Conservation (phyloP, 1,140 invertebrate species). For the Stegodyphus dumicola region DNA sequence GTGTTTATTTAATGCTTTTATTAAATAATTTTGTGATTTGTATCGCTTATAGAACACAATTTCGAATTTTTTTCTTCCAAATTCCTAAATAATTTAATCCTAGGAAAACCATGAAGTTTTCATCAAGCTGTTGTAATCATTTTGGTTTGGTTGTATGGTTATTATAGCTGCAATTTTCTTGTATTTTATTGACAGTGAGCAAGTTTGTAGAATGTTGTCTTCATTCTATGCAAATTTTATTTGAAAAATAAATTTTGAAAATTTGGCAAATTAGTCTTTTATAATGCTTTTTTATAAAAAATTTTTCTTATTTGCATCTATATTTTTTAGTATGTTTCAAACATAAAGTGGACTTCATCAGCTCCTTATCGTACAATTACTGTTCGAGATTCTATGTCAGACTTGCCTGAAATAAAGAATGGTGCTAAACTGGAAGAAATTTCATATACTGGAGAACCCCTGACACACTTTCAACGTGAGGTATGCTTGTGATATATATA, state of each 20-base stretch:
- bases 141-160: too few relatives aligned
- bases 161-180: too few relatives aligned
- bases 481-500: slow-evolving; percentile 67
- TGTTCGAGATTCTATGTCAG: slow-evolving; percentile 84
- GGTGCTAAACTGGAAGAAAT: slow-evolving; percentile 79
- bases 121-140: too few relatives aligned
- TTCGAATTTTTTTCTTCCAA: too few relatives aligned
- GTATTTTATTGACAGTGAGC: too few relatives aligned
- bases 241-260: not conserved
- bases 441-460: slow-evolving; percentile 78
- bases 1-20: too few relatives aligned
- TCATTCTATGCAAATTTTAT: too few relatives aligned
- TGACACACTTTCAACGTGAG: slow-evolving; percentile 82
- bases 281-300: not conserved
- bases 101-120: too few relatives aligned
- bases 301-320: not conserved
- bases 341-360: slow-evolving; percentile 71
- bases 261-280: not conserved
- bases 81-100: too few relatives aligned
- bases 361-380: slow-evolving; percentile 81
- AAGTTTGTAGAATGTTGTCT: too few relatives aligned
- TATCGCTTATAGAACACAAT: too few relatives aligned
- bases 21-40: too few relatives aligned
- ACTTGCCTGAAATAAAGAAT: slow-evolving; percentile 82
- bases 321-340: slow-evolving; percentile 67